Base-by-base conservation (phyloP, 2,888 invertebrate species). In the Drymonia ruficornis region DNA sequence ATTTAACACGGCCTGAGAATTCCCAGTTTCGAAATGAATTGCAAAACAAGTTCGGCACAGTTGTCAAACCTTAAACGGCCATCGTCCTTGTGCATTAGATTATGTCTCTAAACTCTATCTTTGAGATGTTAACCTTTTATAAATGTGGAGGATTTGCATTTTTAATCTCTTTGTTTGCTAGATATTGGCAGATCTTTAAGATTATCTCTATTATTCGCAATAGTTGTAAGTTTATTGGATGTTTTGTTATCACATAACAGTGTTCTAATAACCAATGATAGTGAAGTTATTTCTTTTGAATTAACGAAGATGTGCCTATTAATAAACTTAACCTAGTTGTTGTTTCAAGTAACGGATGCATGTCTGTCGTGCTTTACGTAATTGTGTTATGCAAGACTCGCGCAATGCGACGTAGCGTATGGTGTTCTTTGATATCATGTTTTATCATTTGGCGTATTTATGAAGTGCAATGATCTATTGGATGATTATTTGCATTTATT, bases 31-130 rank as follows among this genome's bases (percentile, higher is more conserved):
- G 53, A 58, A 48, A 50, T 55, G 62, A 45, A 18, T 45, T 44
- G 40, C 52, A 48, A 46, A 53, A 62, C 53, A 45, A 53, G 63
- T 64, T 65, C 53, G 45, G 34, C 13, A 47, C 55, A 62, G 64
- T 66, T 66, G 53, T 43, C 55, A 38, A 40, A 40, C 66, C 53
- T 48, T 65, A 52, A 18, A 53, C 8, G 47, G 40, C 48, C 50
- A 15, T 31, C 40, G 42, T 52, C 50, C 56, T 65, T 66, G 40
- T 40, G 7, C 15, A 15, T 40, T 40, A 40, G 15, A 34, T 34
- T 34, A 13, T 12, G 6, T 5, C 34, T 31, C 31, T 8, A 23
- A 7, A n/a, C n/a, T n/a, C n/a, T n/a, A n/a, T n/a, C n/a, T n/a
- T n/a, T n/a, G n/a, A n/a, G n/a, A n/a, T n/a, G n/a, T n/a, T n/a